Evolutionary conservation across 1,140 invertebrate species (phyloP), one percentile per base, ranked within the genome.

Genomic region (Drosophila teissieri): DNA sequence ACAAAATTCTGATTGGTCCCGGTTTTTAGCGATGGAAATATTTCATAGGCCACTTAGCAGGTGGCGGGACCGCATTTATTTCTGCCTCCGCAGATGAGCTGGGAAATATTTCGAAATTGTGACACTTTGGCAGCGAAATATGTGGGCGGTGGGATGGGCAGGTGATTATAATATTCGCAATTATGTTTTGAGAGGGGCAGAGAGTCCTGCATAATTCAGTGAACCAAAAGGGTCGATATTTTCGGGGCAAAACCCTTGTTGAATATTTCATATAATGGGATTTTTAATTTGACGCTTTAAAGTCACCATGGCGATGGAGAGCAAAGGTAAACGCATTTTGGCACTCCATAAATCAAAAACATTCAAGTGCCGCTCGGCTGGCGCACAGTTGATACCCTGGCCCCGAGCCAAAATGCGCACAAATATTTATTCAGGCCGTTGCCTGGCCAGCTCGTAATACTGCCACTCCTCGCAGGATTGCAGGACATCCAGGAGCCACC

Each of bases 211-310:
- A 83, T 88, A 64, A 83, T 79, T 62, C 19, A 88, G 75, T 77
- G 57, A 57, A 65, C 65, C 17, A 48, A 19, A 67, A 75, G 64
- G 79, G 79, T 75, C 75, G 52, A 65, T 55, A 63, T 55, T 62
- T 58, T 58, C 45, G 19, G 42, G 34, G 82, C 44, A 68, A 68
- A 70, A 68, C 61, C 74, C 70, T 62, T 58, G 64, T 89, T 83
- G 53, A 89, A 83, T 83, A 69, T 85, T 88, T 76, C 42, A 86
- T 86, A 73, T 64, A 77, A 73, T 83, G 64, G 52, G 69, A 73
- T 73, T 73, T 51, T 88, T 83, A 82, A 88, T 86, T 88, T 73
- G 74, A 69, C 49, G 74, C 60, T 70, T 86, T 81, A 75, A 80
- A 69, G 53, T 64, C 53, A 75, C 57, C 73, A 58, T 15, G 24